Evolutionary conservation across 1,140 invertebrate genomes (phyloP).

Genomic region (Parasteatoda tepidariorum): DNA sequence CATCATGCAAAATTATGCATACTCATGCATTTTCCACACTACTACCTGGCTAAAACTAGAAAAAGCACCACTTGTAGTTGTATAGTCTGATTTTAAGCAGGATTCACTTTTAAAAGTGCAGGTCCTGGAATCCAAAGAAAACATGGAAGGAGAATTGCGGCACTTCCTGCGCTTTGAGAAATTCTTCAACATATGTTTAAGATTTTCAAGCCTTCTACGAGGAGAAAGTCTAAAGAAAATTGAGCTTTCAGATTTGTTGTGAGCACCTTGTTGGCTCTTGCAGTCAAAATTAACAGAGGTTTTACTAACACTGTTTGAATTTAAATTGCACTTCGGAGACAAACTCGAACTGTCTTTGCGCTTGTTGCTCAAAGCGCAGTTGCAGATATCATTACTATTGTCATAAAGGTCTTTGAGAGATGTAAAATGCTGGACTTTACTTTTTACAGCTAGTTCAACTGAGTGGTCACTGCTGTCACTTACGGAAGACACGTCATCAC

Average conservation of each 20-base stretch:
- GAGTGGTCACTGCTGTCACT: slow-evolving; percentile 47
- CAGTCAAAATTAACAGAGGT: neutral
- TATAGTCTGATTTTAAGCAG: slow-evolving; percentile 30
- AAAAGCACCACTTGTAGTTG: slow-evolving; percentile 28
- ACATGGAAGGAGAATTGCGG: slow-evolving; percentile 3
- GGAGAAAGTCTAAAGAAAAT: slow-evolving; percentile 45
- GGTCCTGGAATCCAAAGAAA: slow-evolving; percentile 12
- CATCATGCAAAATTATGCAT: slow-evolving; percentile 15
- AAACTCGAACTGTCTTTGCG: slow-evolving; percentile 2
- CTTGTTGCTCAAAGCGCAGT: slow-evolving; percentile 28
- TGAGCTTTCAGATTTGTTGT: slow-evolving; percentile 45
- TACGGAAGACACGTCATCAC: slow-evolving; percentile 4
- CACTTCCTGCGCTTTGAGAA: slow-evolving; percentile 24
- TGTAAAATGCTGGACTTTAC: slow-evolving; percentile 35
- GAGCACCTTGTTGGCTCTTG: neutral
- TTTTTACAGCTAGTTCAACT: slow-evolving; percentile 38
- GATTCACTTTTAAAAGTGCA: slow-evolving; percentile 42
- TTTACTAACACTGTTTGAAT: slow-evolving; percentile 8
- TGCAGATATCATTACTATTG: slow-evolving; percentile 34
- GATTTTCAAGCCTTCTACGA: slow-evolving; percentile 36
- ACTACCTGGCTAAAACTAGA: slow-evolving; percentile 54
- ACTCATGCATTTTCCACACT: slow-evolving; percentile 20
- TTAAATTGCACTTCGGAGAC: slow-evolving; percentile 32
- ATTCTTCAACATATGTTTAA: slow-evolving; percentile 40
- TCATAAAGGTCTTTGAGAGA: slow-evolving; percentile 40